Base-by-base conservation (phyloP, 2,113 vertebrate species). In the Noturus placidus region DNA sequence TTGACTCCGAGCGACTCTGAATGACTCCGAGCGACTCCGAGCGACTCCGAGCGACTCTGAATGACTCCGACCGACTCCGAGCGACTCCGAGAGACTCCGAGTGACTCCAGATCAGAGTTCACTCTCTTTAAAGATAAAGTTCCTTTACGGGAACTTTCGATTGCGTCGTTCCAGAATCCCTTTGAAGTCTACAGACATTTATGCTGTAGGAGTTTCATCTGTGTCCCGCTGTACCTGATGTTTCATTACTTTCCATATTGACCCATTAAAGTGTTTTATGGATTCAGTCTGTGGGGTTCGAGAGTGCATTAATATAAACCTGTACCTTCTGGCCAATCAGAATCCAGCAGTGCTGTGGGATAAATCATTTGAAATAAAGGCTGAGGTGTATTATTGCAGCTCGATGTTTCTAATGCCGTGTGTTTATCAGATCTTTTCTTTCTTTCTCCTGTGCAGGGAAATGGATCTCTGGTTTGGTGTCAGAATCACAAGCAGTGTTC, bases 401-500 rank as follows among this genome's bases (percentile, higher is more conserved):
- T 50, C n/a, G 7, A n/a, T 67, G 10, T 30, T 67, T 33, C 65
- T 33, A 25, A 69, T 7, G 14, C 5, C 2, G 2, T 67, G 30
- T 70, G 30, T 83, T 35, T 22, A 0, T 17, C 14, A 63, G 42
- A 57, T 52, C 79, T 57, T 42, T 78, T 78, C 38, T 92, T 84
- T 84, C 38, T 46, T 74, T 76, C 42, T 93, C 92, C 87, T 89
- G 92, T 91, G 82, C 96, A 99, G 98, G 98, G 97, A 93, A 99
- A 99, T 86, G 97, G 97, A 38, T 98, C 97, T 67, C 94, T 99
- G 96, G 95, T 96, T 87, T 99, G 98, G 98, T 99, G 98, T 93
- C 97, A 97, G 96, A 98, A 97, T 95, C 97, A 99, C 93, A 99
- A 98, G 93, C 97, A 99, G 50, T 99, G 98, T 95, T 98, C 97